Evolutionary conservation across 2,797 vertebrate species (phyloP).

Genomic region (Neopelma chrysocephalum): DNA sequence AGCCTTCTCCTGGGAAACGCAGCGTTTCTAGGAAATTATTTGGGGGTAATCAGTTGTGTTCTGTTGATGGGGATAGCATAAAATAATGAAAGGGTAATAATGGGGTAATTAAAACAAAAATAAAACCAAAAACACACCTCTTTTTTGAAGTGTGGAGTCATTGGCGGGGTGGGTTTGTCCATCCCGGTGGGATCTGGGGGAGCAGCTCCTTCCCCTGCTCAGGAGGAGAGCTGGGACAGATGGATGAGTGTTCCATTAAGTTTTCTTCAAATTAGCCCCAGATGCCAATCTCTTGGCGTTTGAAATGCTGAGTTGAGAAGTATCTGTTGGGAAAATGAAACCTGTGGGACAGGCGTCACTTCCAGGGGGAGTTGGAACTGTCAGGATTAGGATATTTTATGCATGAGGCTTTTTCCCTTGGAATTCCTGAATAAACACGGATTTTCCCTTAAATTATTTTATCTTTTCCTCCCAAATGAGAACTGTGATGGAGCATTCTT

Average conservation of each 20-base stretch:
- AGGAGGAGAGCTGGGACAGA: neutral
- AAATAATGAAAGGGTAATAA: neutral
- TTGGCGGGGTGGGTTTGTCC: neutral
- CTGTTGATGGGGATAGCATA: neutral
- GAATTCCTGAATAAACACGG: neutral
- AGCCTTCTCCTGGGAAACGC: neutral
- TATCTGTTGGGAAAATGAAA: neutral
- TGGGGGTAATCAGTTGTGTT: neutral
- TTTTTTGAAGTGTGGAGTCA: fast-evolving
- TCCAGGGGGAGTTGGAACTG: neutral
- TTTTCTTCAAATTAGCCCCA: neutral
- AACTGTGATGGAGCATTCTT: neutral
- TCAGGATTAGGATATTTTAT: neutral
- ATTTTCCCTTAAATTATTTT: neutral
- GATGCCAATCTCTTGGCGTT: neutral
- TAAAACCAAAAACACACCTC: neutral
- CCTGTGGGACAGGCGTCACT: fast-evolving
- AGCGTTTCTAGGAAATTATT: neutral
- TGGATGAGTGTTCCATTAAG: neutral
- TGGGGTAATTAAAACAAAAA: neutral
- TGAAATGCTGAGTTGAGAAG: neutral
- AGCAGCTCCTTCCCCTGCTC: neutral
- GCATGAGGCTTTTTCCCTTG: neutral
- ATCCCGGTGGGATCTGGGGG: fast-evolving
- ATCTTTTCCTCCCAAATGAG: neutral